Conservation (phyloP, 2,888 invertebrate species). For the Cantharis rustica region DNA sequence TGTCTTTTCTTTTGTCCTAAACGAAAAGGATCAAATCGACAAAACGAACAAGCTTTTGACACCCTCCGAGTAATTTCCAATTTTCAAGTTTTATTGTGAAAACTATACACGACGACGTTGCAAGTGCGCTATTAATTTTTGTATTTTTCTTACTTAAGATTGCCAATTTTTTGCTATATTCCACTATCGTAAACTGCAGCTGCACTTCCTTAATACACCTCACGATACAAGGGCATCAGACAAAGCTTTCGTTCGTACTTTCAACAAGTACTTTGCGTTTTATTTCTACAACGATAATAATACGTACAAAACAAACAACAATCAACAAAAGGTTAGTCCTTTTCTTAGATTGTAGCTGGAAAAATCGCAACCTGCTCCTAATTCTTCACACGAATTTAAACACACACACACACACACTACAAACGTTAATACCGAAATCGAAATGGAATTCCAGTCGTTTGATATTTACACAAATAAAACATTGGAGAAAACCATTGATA, state of each 20-base stretch:
- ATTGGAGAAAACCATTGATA: not conserved
- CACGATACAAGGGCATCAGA: not conserved
- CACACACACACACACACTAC: no score
- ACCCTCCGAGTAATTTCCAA: not conserved
- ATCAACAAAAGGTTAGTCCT: not conserved
- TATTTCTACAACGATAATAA: not conserved
- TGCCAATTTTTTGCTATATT: not conserved
- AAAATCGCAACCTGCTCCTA: no score
- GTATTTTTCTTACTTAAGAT: not conserved
- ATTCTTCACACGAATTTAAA: no score
- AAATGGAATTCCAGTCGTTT: no score
- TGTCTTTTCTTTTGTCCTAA: not conserved
- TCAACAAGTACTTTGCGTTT: not conserved
- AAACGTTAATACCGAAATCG: no score
- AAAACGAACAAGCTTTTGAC: not conserved
- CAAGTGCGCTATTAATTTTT: not conserved
- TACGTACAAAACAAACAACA: no score
- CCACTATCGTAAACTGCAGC: not conserved
- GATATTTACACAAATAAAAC: not conserved
- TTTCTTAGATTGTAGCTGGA: no score
- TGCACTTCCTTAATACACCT: not conserved
- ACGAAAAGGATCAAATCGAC: not conserved
- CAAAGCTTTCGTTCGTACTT: not conserved
- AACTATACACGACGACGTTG: not conserved
- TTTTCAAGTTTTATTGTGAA: not conserved